Evolutionary conservation across 2,888 invertebrate species (phyloP).

Genomic region (Perithous albicinctus): DNA sequence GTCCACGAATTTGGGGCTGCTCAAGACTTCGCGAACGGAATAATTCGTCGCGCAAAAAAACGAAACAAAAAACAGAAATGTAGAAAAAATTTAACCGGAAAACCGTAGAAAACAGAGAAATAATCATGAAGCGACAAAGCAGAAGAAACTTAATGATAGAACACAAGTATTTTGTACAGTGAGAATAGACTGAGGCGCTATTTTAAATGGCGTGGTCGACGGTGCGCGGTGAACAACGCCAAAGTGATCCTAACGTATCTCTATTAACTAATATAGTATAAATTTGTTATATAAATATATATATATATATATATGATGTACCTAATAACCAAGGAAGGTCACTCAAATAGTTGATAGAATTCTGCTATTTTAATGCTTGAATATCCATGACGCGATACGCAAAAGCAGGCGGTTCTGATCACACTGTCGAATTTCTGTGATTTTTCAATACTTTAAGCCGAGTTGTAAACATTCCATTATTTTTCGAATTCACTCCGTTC

Average conservation of each 20-base stretch:
- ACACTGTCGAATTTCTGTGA: conserved; percentile 34
- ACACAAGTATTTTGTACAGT: conserved; percentile 78
- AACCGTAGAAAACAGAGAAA: conserved; percentile 10
- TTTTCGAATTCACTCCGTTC: no score
- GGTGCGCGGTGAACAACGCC: conserved; percentile 69
- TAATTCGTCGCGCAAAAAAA: neutral
- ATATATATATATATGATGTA: conserved; percentile 49
- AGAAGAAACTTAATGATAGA: conserved; percentile 63
- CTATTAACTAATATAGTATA: conserved; percentile 57
- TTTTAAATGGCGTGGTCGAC: conserved; percentile 61
- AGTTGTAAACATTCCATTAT: no score
- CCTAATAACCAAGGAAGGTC: conserved; percentile 47
- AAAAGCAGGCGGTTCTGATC: neutral
- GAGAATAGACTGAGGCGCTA: conserved; percentile 72
- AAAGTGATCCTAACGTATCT: conserved; percentile 71
- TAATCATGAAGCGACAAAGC: conserved; percentile 64
- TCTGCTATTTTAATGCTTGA: conserved; percentile 26
- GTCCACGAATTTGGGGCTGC: conserved; percentile 21
- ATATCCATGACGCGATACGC: conserved; percentile 46
- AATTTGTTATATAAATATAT: conserved; percentile 33
- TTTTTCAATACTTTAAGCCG: conserved; percentile 26
- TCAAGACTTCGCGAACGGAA: conserved; percentile 21
- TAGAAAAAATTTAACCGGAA: neutral
- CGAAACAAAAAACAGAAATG: no score
- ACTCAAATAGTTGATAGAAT: conserved; percentile 35